Evolutionary conservation across 2,888 invertebrate species (phyloP), one percentile per base, ranked within the genome.

Genomic region (Platycheirus rosarum): DNA sequence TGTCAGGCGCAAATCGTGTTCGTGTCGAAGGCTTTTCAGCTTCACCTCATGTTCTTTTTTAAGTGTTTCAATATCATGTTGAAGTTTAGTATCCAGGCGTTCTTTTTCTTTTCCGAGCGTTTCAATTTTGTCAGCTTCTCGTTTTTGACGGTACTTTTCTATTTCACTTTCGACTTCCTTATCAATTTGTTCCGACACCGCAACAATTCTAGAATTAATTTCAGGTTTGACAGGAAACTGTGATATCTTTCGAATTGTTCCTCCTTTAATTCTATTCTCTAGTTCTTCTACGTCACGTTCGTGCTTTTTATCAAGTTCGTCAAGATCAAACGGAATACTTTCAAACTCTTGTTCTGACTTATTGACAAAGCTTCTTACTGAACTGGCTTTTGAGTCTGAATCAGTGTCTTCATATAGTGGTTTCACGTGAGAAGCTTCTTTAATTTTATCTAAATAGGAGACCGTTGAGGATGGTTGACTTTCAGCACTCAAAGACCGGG

Each of bases 271-370:
- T 89, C 93, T 92, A 88, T 91, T 88, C 87, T 93, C 90, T 88
- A 93, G 86, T 90, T 93, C 89, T 87, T 92, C 74, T 5, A 88
- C 85, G 9, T 88, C 87, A 0, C 86, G 86, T 37, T 87, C 87
- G 48, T 88, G 88, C 51, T 88, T 88, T 14, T 86, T 86, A 4
- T 85, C 86, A 42, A 88, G 63, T 40, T 91, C 91, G 77, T 93
- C 91, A 86, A 93, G 91, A 62, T 93, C 93, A 82, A 92, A 91
- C 5, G 88, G 87, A 85, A 88, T 88, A 48, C 84, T 87, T 85
- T 92, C 92, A 92, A 92, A 70, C 91, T 92, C 86, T 92, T 91
- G 86, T 40, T 89, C 91, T 2, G 87, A 86, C 1, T 91, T 89
- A 2, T 88, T 87, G 2, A 89, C 88, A 53, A 89, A 88, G 51